phyloP scores from a whole-genome alignment of 2,113 vertebrate species.

The Oceanites oceanicus region DNA sequence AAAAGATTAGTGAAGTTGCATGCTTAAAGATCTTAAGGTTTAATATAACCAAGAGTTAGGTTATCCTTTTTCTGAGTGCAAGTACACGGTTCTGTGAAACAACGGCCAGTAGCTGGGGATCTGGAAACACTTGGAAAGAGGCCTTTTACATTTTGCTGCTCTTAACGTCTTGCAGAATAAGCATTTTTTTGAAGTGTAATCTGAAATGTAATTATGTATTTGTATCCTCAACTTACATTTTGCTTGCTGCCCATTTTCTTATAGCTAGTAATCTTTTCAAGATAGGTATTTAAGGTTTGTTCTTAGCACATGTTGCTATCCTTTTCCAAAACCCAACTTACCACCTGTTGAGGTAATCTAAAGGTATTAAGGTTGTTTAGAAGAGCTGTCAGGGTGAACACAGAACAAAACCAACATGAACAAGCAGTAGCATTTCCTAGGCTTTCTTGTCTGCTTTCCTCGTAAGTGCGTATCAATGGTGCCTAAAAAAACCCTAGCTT shows the following conservation, averaged over 20 bases:
- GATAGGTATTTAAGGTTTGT: not conserved
- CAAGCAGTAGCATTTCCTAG: not conserved
- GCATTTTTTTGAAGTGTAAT: not conserved
- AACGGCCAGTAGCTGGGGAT: not conserved
- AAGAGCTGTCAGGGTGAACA: not conserved
- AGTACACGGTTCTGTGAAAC: not conserved
- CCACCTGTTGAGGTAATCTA: not conserved
- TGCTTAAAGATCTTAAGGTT: not conserved
- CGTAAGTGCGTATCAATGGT: no score
- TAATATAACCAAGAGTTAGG: not conserved
- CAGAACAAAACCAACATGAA: not conserved
- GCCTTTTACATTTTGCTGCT: not conserved
- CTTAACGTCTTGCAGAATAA: not conserved
- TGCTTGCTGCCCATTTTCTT: not conserved
- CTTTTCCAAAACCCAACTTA: not conserved
- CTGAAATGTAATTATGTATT: not conserved
- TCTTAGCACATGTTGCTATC: not conserved
- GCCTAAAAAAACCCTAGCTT: not conserved
- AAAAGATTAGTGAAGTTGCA: not conserved
- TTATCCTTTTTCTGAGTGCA: not conserved
- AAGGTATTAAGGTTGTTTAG: not conserved
- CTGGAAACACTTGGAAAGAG: not conserved
- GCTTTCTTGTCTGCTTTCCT: not conserved
- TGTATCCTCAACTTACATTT: not conserved
- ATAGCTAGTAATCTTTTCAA: not conserved